Conservation (phyloP, 2,797 vertebrate genomes). For the Taenioides sp. region DNA sequence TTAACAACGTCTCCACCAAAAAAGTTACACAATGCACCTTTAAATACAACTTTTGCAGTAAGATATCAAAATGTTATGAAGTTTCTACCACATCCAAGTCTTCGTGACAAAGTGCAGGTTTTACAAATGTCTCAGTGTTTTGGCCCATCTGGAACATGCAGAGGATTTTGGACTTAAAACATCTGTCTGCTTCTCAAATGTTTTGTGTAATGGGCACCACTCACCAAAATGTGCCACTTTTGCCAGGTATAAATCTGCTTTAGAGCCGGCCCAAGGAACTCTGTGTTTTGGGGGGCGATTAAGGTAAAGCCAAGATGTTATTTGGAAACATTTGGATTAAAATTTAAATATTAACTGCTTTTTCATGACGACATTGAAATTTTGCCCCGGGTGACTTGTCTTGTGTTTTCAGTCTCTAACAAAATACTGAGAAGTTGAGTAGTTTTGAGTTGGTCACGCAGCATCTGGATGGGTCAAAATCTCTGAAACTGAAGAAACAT, state of each 20-base stretch:
- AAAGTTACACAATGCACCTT: not conserved
- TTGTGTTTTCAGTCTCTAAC: not conserved
- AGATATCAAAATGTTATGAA: not conserved
- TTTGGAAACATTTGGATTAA: conserved; percentile 7
- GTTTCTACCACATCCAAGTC: no score
- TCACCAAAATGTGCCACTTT: conserved; percentile 9
- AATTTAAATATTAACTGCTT: conserved; percentile 13
- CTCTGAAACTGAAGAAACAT: no score
- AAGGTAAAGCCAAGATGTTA: conserved; percentile 8
- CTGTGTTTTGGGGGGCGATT: conserved; percentile 11
- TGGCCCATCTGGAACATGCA: conserved; percentile 7
- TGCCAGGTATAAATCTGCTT: conserved; percentile 10
- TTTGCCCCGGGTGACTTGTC: not conserved
- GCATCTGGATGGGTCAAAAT: not conserved
- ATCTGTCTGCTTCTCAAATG: conserved; percentile 13
- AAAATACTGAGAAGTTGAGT: not conserved
- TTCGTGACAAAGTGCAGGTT: not conserved
- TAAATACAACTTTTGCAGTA: not conserved
- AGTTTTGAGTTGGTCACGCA: not conserved
- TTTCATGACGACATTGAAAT: conserved; percentile 7
- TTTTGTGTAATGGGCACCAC: conserved; percentile 4
- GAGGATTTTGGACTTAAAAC: conserved; percentile 12
- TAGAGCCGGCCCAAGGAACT: conserved; percentile 13
- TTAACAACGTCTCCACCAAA: no score
- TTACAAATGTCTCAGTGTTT: conserved; percentile 5